Conservation (phyloP, 2,888 invertebrate genomes). For the Microctonus aethiopoides region DNA sequence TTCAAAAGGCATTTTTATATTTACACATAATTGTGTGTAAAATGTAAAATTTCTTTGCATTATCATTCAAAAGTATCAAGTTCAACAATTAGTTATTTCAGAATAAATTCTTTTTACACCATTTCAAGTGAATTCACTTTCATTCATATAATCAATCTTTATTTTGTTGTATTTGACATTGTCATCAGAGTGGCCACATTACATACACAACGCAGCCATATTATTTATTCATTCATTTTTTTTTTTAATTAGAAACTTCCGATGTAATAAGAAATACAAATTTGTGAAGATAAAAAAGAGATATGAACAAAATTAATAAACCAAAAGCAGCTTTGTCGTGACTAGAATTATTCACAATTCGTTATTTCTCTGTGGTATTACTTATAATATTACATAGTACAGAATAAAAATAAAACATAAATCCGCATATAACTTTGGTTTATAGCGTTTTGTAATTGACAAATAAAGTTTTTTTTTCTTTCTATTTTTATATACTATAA, state of each 20-base stretch:
- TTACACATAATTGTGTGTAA: background rate
- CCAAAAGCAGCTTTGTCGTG: slow-evolving; percentile 60
- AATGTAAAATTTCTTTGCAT: slow-evolving; percentile 8
- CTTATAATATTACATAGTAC: slow-evolving; percentile 54
- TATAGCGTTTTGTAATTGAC: slow-evolving; percentile 55
- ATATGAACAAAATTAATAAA: slow-evolving; percentile 55
- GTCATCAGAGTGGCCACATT: slow-evolving; percentile 33
- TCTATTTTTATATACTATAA: background rate
- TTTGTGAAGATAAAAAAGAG: slow-evolving; percentile 20
- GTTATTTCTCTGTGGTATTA: slow-evolving; percentile 58
- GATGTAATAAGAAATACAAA: slow-evolving; percentile 26
- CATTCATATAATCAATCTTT: slow-evolving; percentile 20
- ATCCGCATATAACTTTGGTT: slow-evolving; percentile 63
- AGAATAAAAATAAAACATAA: slow-evolving; percentile 52
- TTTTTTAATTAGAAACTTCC: slow-evolving; percentile 9
- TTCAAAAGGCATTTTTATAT: background rate
- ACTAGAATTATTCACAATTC: slow-evolving; percentile 66
- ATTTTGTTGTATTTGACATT: slow-evolving; percentile 19
- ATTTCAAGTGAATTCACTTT: slow-evolving; percentile 30
- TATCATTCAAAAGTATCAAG: background rate
- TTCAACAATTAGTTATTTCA: background rate
- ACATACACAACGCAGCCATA: slow-evolving; percentile 23
- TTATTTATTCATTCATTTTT: background rate
- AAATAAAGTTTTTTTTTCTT: slow-evolving; percentile 5
- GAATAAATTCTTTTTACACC: slow-evolving; percentile 16